A percentile compares a stretch with the other conserved stretches of the same genome.
phyloP scores from a whole-genome alignment of 2,888 invertebrate genomes.

The Campoplex nolae region DNA sequence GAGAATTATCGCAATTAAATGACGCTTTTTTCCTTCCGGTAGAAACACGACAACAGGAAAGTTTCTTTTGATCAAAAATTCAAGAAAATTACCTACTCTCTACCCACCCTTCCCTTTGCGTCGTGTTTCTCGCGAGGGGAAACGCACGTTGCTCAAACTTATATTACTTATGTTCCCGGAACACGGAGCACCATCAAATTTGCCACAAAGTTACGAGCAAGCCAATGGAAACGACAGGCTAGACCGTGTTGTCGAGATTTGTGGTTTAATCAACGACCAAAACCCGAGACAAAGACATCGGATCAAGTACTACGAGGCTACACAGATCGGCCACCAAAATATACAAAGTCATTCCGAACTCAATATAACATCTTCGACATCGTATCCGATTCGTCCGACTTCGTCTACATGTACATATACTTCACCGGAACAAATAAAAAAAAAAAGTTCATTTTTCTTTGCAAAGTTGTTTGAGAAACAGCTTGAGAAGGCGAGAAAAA shows the following conservation, averaged over 20 bases:
- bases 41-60: background rate
- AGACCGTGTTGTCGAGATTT: slow-evolving; percentile 77
- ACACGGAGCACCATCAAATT: slow-evolving; percentile 25
- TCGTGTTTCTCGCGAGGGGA: background rate
- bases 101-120: background rate
- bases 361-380: background rate
- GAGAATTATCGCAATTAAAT: background rate
- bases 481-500: background rate
- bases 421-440: background rate
- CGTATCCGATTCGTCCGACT: background rate
- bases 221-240: slow-evolving; percentile 51
- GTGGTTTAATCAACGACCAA: slow-evolving; percentile 81
- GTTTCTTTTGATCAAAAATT: slow-evolving; percentile 31
- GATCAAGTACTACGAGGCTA: slow-evolving; percentile 29
- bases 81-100: background rate
- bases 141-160: slow-evolving; percentile 44
- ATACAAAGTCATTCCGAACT: slow-evolving; percentile 5
- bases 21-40: background rate
- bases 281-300: slow-evolving; percentile 69
- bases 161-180: slow-evolving; percentile 43
- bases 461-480: background rate
- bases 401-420: background rate
- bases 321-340: slow-evolving; percentile 57
- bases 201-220: slow-evolving; percentile 37
- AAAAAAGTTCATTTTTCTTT: background rate